Percentiles rank a stretch among this genome's conserved stretches.
Evolutionary conservation across 2,797 vertebrate species (phyloP).

Genomic region (Corythornis leucogaster): DNA sequence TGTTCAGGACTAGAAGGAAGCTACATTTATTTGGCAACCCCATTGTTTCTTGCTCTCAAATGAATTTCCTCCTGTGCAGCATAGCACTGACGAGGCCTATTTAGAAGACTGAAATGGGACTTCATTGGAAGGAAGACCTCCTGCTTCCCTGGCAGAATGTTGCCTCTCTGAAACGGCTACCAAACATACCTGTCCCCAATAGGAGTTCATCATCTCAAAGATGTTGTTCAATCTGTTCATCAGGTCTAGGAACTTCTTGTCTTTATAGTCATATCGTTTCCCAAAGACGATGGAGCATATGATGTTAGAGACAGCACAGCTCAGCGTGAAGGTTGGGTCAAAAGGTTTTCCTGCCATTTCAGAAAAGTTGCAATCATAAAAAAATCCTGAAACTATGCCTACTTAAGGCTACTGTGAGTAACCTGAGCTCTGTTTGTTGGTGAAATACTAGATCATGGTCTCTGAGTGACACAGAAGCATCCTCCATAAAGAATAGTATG

Average conservation of each 20-base stretch:
- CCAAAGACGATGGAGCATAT: constrained; percentile 86
- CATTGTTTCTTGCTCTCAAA: background rate
- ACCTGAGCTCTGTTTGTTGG: background rate
- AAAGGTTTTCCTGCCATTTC: constrained; percentile 78
- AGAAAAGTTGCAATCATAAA: background rate
- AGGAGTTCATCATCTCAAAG: background rate
- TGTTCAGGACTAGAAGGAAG: background rate
- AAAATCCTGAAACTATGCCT: rapidly evolving
- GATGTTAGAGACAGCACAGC: constrained; percentile 79
- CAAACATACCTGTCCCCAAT: constrained; percentile 24
- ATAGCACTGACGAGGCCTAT: background rate
- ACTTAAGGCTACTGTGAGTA: background rate
- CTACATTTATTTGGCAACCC: background rate
- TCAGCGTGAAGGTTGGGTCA: constrained; percentile 80
- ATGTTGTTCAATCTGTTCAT: constrained; percentile 27
- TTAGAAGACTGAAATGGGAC: background rate
- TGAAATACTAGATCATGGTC: background rate
- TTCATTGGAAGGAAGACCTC: background rate
- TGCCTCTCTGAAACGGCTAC: background rate
- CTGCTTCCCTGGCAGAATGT: background rate
- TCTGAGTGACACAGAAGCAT: background rate
- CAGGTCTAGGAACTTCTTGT: constrained; percentile 78
- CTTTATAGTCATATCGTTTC: constrained; percentile 84
- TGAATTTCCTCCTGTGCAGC: background rate
- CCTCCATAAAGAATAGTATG: background rate